Base-by-base conservation (phyloP, 2,888 invertebrate species). In the Salpingus planirostris region DNA sequence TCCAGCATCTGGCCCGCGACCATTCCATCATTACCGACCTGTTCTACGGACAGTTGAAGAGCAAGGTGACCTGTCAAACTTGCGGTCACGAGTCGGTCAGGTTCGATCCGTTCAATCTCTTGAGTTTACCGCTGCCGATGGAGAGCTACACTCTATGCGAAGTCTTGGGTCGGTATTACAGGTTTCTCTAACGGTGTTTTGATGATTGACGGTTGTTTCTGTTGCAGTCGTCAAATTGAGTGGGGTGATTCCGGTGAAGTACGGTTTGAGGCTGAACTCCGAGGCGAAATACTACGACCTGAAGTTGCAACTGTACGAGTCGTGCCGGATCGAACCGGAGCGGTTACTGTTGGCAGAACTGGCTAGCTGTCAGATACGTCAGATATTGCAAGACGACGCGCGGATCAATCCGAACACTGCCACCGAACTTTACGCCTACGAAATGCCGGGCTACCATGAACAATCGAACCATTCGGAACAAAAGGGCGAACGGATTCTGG, bases 31-130 rank as follows among this genome's bases (percentile, higher is more conserved):
- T 92, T 44, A 89, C 89, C 29, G 90, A 91, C 59, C 68, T 91
- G 46, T 92, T 92, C 69, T 89, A 89, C 64, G 93, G 92, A 0
- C 90, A 91, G 62, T 73, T 93, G 6, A 89, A 90, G 65, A 92
- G 91, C 3, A 80, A 84, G 59, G 73, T 80, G 29, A 78, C 80
- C 27, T 93, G 93, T 64, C 74, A 79, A 52, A 76, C 78, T 12
- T 93, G 93, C 66, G 79, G 78, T 6, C 77, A 80, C 43, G 83
- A 86, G 52, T 88, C 87, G 29, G 87, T 89, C 35, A 74, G 87
- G 24, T 93, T 92, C 65, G 93, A 93, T 67, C 85, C 91, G 2
- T 93, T 92, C 70, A 90, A 88, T 62, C 80, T 88, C 66, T 74
- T 93, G 27, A 64, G 88, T 44, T 68, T 93, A 51, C 92, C 92